Evolutionary conservation across 1,140 invertebrate genomes (phyloP).

Genomic region (Atta cephalotes): DNA sequence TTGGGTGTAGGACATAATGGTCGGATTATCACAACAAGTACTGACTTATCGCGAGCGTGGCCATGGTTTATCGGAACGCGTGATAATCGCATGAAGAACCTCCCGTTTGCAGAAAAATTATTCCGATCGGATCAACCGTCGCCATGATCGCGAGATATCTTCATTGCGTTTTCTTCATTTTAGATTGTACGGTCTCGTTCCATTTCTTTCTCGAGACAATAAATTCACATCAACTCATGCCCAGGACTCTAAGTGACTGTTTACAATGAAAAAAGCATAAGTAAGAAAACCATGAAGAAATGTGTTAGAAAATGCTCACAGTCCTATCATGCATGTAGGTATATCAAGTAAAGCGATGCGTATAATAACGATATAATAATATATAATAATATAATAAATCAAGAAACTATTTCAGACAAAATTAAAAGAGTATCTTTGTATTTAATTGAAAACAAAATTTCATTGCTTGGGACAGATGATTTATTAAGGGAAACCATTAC

Average conservation of each 20-base stretch:
- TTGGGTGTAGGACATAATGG: constrained; percentile 33
- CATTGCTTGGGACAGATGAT: background rate
- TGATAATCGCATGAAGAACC: background rate
- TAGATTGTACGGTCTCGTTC: constrained; percentile 57
- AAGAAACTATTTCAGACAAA: background rate
- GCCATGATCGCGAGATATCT: constrained; percentile 50
- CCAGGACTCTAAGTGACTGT: constrained; percentile 53
- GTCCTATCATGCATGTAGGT: constrained; percentile 24
- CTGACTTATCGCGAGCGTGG: constrained; percentile 25
- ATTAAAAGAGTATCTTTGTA: background rate
- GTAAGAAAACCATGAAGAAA: background rate
- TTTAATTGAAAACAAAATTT: background rate
- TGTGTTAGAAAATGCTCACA: background rate
- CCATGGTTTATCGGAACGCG: constrained; percentile 33
- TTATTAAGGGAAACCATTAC: background rate
- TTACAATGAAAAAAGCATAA: constrained; percentile 6
- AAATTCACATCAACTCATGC: constrained; percentile 57
- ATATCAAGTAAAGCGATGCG: constrained; percentile 24
- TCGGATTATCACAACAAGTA: constrained; percentile 20
- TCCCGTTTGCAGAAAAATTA: background rate
- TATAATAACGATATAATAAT: background rate
- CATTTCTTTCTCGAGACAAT: constrained; percentile 72
- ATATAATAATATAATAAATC: background rate
- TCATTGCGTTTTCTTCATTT: constrained; percentile 63
- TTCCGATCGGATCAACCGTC: background rate